phyloP scores from a whole-genome alignment of 2,113 vertebrate species.

The Bos javanicus region DNA sequence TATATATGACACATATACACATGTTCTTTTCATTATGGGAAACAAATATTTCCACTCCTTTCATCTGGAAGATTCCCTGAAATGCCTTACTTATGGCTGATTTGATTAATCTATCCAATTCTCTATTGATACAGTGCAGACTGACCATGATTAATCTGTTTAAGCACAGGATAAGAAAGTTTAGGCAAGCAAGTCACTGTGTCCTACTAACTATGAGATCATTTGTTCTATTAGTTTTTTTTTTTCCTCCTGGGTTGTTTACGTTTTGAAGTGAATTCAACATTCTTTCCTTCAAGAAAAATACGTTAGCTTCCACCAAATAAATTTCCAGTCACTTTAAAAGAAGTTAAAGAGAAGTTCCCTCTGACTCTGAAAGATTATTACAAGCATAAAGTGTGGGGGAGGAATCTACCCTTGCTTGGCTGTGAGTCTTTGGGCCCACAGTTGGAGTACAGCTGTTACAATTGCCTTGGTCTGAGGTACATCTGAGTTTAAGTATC shows the following conservation, averaged over 20 bases:
- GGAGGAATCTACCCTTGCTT: background rate
- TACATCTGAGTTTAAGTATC: background rate
- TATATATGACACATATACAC: background rate
- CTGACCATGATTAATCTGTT: constrained; percentile 35
- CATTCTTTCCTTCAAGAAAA: background rate
- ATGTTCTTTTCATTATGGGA: background rate
- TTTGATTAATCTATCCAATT: constrained; percentile 16
- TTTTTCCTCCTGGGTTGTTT: background rate
- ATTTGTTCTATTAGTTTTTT: background rate
- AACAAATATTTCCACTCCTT: background rate
- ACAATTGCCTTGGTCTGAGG: background rate
- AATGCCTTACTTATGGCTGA: background rate
- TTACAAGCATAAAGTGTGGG: background rate
- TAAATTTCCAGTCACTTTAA: background rate
- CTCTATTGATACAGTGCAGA: background rate
- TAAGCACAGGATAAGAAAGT: background rate
- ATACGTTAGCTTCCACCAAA: background rate
- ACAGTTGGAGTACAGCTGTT: background rate
- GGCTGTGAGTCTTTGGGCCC: background rate
- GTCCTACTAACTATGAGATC: background rate
- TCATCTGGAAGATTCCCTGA: background rate
- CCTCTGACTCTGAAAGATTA: background rate
- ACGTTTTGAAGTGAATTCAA: background rate
- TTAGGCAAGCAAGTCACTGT: background rate
- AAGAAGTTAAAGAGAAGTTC: background rate